Evolutionary conservation across 2,797 vertebrate genomes (phyloP).

Genomic region (Pyrocephalus nanus): DNA sequence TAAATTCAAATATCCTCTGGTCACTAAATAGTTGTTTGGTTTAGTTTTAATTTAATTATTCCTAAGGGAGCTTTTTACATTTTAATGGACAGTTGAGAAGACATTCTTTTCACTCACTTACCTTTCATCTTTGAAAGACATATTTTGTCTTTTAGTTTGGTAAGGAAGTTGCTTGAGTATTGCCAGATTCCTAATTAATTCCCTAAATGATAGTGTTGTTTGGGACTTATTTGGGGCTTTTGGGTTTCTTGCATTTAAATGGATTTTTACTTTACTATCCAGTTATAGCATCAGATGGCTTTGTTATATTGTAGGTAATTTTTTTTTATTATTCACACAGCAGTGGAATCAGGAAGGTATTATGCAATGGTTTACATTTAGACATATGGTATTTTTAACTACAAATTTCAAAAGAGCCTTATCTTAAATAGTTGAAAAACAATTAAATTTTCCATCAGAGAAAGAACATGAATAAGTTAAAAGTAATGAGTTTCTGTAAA

Average conservation of each 20-base stretch:
- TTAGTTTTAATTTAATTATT: background rate
- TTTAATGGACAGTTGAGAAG: background rate
- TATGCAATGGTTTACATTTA: background rate
- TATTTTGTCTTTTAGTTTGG: background rate
- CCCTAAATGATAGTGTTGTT: background rate
- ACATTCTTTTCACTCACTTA: background rate
- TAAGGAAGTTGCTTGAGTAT: background rate
- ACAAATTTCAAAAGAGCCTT: slow-evolving; percentile 4
- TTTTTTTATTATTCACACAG: background rate
- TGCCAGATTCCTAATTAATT: background rate
- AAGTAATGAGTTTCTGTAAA: slow-evolving; percentile 30
- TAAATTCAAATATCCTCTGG: background rate
- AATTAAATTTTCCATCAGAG: slow-evolving; percentile 24
- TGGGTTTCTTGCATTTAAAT: background rate
- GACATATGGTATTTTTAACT: background rate
- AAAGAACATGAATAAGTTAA: slow-evolving; percentile 16
- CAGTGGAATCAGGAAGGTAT: background rate
- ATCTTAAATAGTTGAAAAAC: slow-evolving; percentile 26
- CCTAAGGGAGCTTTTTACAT: background rate
- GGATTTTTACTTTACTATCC: background rate
- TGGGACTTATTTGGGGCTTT: background rate
- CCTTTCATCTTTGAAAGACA: background rate
- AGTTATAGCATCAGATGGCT: background rate
- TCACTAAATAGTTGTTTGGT: background rate
- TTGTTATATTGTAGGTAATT: background rate